Evolutionary conservation across 2,797 vertebrate genomes (phyloP).

Genomic region (Darevskia nairensis): DNA sequence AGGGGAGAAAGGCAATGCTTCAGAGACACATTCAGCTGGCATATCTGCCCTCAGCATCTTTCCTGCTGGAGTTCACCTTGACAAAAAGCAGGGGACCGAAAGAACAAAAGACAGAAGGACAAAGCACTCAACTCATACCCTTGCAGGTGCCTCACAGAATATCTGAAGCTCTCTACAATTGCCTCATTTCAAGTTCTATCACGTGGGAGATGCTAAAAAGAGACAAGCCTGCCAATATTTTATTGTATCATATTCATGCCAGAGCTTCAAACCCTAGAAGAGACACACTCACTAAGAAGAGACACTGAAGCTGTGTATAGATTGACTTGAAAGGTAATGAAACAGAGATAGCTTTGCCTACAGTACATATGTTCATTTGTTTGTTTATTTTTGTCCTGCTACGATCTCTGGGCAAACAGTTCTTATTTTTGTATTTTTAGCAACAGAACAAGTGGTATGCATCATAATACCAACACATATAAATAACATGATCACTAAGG

Average conservation of each 20-base stretch:
- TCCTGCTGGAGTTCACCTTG: neutral
- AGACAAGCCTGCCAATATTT: neutral
- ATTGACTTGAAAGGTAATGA: neutral
- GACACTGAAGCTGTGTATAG: neutral
- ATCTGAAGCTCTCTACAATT: neutral
- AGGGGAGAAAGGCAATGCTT: neutral
- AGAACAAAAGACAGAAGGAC: neutral
- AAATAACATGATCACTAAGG: neutral
- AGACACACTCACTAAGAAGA: neutral
- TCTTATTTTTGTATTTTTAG: neutral
- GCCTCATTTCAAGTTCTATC: neutral
- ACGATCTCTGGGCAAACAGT: neutral
- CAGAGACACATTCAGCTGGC: neutral
- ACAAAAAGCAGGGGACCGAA: too few relatives aligned
- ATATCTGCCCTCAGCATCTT: neutral
- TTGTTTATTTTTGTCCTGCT: neutral
- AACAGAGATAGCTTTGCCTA: neutral
- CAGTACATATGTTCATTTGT: neutral
- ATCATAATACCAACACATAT: neutral
- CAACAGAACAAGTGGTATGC: neutral
- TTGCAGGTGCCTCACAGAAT: neutral
- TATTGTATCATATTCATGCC: neutral
- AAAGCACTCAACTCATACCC: neutral
- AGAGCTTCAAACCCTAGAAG: neutral
- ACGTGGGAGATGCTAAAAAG: neutral